These are phyloP conservation scores for Uloborus plumipes DNA, from an alignment of 2,888 invertebrate genomes.

Conservation along the genomic window DNA sequence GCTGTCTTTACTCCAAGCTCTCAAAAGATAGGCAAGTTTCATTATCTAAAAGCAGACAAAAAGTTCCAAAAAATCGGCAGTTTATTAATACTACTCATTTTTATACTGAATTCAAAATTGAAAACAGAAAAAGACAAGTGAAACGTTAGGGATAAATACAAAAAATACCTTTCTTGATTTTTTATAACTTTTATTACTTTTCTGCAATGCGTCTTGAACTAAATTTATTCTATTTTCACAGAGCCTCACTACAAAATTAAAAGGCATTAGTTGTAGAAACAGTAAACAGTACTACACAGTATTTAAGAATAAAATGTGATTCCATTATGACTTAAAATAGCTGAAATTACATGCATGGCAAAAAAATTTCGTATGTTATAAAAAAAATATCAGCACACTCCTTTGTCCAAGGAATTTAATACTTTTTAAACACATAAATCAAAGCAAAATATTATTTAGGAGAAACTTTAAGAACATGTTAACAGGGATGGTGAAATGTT, in stretches of 20 bases:
- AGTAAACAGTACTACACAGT: background rate
- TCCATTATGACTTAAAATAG: no score
- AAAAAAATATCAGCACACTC: no score
- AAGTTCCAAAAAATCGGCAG: background rate
- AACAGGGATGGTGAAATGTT: no score
- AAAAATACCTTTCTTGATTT: conserved; percentile 74
- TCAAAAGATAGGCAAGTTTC: conserved; percentile 77
- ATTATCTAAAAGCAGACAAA: conserved; percentile 72
- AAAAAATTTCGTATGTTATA: no score
- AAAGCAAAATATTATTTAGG: background rate
- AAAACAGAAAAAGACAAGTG: background rate
- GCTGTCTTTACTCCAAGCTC: conserved; percentile 75
- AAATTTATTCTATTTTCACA: conserved; percentile 77
- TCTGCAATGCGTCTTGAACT: conserved; percentile 77
- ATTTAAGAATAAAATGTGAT: no score
- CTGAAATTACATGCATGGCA: no score
- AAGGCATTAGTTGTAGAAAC: background rate
- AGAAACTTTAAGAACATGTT: no score
- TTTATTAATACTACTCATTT: background rate
- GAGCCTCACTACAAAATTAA: conserved; percentile 74
- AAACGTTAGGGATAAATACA: background rate
- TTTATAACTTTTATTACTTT: conserved; percentile 76
- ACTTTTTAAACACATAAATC: background rate
- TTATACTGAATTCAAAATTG: background rate
- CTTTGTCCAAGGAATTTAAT: no score